Conservation (phyloP, 2,797 vertebrate genomes). For the Myripristis jacobus region DNA sequence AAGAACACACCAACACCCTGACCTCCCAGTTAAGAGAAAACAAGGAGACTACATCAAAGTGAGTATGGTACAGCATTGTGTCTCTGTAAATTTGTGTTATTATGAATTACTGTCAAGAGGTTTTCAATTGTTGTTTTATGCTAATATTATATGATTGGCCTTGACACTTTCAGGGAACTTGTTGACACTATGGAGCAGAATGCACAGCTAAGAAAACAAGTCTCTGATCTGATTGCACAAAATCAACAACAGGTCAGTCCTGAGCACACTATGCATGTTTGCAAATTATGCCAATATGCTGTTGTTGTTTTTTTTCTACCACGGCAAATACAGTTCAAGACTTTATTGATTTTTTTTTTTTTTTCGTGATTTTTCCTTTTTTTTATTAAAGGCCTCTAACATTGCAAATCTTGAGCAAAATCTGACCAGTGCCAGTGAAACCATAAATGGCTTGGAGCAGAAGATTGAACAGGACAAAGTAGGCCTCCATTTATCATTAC, state of each 20-base stretch:
- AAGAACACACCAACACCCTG: constrained; percentile 85
- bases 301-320: background rate
- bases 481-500: constrained; percentile 32
- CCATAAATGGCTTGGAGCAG: constrained; percentile 84
- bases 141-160: background rate
- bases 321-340: background rate
- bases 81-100: background rate
- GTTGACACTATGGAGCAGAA: constrained; percentile 86
- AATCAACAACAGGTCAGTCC: constrained; percentile 88
- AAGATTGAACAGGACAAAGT: constrained; percentile 91
- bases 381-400: constrained; percentile 53
- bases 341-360: constrained; percentile 39
- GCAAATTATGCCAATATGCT: background rate
- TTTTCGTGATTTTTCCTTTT: constrained; percentile 44
- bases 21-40: constrained; percentile 90
- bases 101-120: background rate
- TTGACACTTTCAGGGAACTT: constrained; percentile 84
- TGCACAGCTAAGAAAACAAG: constrained; percentile 85
- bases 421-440: constrained; percentile 78
- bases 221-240: constrained; percentile 78
- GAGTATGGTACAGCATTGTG: constrained; percentile 65
- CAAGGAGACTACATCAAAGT: constrained; percentile 93
- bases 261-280: background rate
- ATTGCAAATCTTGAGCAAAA: constrained; percentile 79
- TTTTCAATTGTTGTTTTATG: constrained; percentile 21